A percentile compares a stretch with the other conserved stretches of the same genome.
Evolutionary conservation across 2,888 invertebrate genomes (phyloP).

Genomic region (Glaucopsyche alexis): DNA sequence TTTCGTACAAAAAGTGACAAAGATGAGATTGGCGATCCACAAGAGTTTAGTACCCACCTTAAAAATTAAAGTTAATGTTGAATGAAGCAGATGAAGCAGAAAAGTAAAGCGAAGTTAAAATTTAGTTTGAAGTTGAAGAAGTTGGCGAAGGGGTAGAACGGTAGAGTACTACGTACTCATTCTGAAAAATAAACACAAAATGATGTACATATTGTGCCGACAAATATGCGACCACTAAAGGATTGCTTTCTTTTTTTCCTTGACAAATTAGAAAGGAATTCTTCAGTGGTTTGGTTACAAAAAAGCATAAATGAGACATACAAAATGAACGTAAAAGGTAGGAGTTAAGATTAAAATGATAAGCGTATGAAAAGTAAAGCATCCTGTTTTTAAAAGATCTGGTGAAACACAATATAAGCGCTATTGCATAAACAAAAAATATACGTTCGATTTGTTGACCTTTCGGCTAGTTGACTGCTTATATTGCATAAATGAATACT

Average conservation of each 20-base stretch:
- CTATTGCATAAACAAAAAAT: too few species aligned
- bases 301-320: too few species aligned
- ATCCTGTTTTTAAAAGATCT: too few species aligned
- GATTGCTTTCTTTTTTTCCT: neutral
- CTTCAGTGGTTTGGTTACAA: neutral
- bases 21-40: neutral
- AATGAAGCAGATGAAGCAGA: neutral
- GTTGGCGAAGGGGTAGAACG: neutral
- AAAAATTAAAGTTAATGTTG: neutral
- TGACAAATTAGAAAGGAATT: neutral
- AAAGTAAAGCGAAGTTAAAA: neutral
- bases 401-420: too few species aligned
- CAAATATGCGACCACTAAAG: neutral
- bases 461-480: too few species aligned
- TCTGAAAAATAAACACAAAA: neutral
- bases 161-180: neutral
- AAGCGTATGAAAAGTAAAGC: too few species aligned
- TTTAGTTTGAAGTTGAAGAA: slow-evolving; percentile 11
- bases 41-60: slow-evolving; percentile 1
- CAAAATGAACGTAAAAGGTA: too few species aligned
- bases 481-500: too few species aligned
- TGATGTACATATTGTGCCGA: neutral
- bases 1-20: neutral
- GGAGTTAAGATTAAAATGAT: too few species aligned
- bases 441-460: too few species aligned